Conservation (phyloP, 2,797 vertebrate species). For the Mycteria americana region DNA sequence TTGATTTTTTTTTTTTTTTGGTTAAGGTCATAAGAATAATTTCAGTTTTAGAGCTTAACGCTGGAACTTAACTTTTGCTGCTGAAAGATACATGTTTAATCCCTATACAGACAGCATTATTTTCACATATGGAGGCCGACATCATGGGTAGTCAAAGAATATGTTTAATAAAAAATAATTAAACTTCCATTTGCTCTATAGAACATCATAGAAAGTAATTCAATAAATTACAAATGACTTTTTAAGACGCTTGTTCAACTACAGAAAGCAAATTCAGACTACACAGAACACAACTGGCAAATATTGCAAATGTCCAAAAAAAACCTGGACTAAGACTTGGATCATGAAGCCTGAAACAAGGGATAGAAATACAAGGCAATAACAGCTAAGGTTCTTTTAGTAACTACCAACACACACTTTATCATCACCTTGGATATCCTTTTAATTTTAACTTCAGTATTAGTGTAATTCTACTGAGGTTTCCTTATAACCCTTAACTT, state of each 20-base stretch:
- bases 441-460: conserved; percentile 74
- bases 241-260: conserved; percentile 95
- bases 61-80: background rate
- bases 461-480: conserved; percentile 73
- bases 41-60: background rate
- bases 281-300: conserved; percentile 99
- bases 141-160: conserved; percentile 97
- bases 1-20: background rate
- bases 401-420: conserved; percentile 84
- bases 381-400: conserved; percentile 85
- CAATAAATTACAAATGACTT: conserved; percentile 99
- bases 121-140: conserved; percentile 79
- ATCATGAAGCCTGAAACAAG: conserved; percentile 88
- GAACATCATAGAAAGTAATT: conserved; percentile 99
- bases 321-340: conserved; percentile 87
- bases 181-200: conserved; percentile 99
- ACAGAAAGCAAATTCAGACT: conserved; percentile 97
- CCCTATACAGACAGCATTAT: conserved; percentile 20
- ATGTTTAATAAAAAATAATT: conserved; percentile 99
- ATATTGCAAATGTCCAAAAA: conserved; percentile 96
- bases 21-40: background rate
- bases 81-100: background rate
- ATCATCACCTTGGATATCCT: conserved; percentile 74
- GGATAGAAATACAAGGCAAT: conserved; percentile 86
- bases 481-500: conserved; percentile 75